Evolutionary conservation across 2,888 invertebrate genomes (phyloP).

Genomic region (Metacarcinus magister): DNA sequence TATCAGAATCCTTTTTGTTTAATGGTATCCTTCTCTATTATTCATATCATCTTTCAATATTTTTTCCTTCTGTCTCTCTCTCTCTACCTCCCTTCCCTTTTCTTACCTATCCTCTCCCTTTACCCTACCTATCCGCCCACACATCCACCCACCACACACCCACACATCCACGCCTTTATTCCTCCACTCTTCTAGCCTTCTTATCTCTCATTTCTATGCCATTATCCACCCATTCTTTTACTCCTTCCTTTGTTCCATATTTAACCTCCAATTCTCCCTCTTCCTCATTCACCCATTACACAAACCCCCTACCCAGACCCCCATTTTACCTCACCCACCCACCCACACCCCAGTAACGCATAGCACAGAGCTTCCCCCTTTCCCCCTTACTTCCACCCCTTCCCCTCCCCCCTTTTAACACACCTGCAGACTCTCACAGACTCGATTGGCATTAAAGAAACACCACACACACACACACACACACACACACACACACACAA

Average conservation of each 20-base stretch:
- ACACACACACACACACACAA: constrained; percentile 63
- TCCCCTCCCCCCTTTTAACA: background rate
- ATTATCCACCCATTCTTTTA: background rate
- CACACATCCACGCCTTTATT: too few relatives aligned
- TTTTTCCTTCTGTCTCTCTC: background rate
- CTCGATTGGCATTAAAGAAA: constrained; percentile 22
- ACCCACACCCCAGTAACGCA: background rate
- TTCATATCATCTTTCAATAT: too few relatives aligned
- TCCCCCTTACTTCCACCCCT: background rate
- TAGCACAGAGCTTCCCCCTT: background rate
- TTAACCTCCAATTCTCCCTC: background rate
- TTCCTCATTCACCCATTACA: background rate
- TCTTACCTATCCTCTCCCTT: background rate
- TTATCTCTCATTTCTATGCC: too few relatives aligned
- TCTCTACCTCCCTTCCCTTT: background rate
- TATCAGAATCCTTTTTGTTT: background rate
- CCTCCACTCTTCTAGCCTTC: background rate
- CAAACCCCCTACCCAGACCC: background rate
- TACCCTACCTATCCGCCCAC: background rate
- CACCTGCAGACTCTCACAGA: background rate
- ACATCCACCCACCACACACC: too few relatives aligned
- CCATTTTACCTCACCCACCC: background rate
- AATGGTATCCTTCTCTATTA: too few relatives aligned
- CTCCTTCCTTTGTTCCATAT: background rate
- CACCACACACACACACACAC: constrained; percentile 67